Percentiles rank a stretch among this genome's conserved stretches.
Evolutionary conservation across 2,888 invertebrate genomes (phyloP).

Genomic region (Ectemnius cavifrons): DNA sequence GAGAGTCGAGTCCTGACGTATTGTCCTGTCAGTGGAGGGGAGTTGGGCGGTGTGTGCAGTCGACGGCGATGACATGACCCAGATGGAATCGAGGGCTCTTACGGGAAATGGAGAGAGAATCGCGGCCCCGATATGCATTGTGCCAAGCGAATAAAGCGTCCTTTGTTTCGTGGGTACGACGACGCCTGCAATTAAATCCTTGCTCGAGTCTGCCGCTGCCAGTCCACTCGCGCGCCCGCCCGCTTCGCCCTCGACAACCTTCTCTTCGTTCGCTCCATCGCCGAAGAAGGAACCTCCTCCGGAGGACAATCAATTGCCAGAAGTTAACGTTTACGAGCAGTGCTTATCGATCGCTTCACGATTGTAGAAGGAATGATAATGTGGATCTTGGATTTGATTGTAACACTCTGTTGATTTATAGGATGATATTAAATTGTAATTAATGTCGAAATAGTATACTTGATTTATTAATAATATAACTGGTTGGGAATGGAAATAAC

Average conservation of each 20-base stretch:
- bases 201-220: slow-evolving; percentile 1
- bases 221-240: slow-evolving; percentile 22
- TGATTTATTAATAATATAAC: too few relatives aligned
- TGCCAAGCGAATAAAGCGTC: slow-evolving; percentile 34
- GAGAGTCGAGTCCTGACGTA: slow-evolving; percentile 62
- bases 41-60: slow-evolving; percentile 29
- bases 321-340: too few relatives aligned
- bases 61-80: slow-evolving; percentile 63
- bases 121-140: slow-evolving; percentile 36
- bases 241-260: slow-evolving; percentile 2
- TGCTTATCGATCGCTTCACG: too few relatives aligned
- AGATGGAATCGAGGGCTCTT: slow-evolving; percentile 63
- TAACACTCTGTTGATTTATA: too few relatives aligned
- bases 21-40: slow-evolving; percentile 56
- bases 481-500: too few relatives aligned
- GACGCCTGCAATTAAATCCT: slow-evolving; percentile 45
- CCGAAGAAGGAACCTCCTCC: not conserved
- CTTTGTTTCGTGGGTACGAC: slow-evolving; percentile 25
- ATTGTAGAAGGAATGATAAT: too few relatives aligned
- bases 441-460: too few relatives aligned
- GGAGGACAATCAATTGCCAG: not conserved
- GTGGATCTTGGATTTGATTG: too few relatives aligned
- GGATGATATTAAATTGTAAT: too few relatives aligned
- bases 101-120: slow-evolving; percentile 50
- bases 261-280: not conserved